Evolutionary conservation across 2,888 invertebrate species (phyloP), one percentile per base, ranked within the genome.

Genomic region (Boloria selene): DNA sequence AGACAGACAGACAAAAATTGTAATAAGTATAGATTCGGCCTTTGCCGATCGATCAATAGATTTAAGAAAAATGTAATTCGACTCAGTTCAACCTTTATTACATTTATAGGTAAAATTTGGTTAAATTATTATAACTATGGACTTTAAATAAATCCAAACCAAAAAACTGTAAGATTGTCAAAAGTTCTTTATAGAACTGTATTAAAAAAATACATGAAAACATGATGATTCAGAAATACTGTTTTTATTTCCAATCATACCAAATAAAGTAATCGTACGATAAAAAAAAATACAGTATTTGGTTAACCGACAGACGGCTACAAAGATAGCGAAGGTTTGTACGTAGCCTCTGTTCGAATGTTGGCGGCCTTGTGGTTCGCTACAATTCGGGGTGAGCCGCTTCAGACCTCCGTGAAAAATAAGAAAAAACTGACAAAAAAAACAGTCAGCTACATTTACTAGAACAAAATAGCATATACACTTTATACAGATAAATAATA

Each of bases 351-450:
- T 80, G 74, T 81, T 85, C 80, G 89, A 89, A 84, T 85, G 89
- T 89, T 77, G 88, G 70, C 82, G 87, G 75, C 90, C 90, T 90
- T 88, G 89, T 77, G 70, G 68, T 76, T 74, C 79, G 78, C 69
- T 75, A 82, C 78, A 80, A 79, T 88, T 88, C 88, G 88, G 89
- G 86, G 88, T 85, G 84, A 88, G 80, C 88, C 55, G 71, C 67
- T 68, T 66, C 45, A 55, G 76, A 78, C 82, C 81, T 75, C 51
- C 47, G 70, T 70, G 73, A 69, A 68, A 67, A 63, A 65, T 51
- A 44, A 59, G 66, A 65, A 67, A 53, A 62, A 69, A 42, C 13
- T 6, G 42, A 13, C 58, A 45, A 61, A 66, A 52, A 59, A 64
- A 51, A 53, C 3, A 62, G 53, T n/a, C n/a, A n/a, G 55, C 18